Percentiles rank a stretch among this genome's conserved stretches.
Conservation (phyloP, 2,888 invertebrate genomes). For the Tethea ocularis region DNA sequence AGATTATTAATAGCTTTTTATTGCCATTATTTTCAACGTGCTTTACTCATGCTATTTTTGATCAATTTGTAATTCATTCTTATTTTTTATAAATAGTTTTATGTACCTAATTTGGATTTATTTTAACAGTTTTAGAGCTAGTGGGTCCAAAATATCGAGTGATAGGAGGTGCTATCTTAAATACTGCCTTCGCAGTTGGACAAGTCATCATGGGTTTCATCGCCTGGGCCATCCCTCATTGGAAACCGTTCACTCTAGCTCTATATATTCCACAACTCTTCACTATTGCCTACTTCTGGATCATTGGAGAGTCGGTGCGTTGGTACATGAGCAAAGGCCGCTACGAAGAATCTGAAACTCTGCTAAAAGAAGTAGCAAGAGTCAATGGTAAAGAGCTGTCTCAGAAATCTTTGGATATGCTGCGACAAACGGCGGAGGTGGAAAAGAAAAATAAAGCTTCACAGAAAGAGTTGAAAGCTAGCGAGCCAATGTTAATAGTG, state of each 20-base stretch:
- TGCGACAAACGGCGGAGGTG: slow-evolving; percentile 30
- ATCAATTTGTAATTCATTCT: too few relatives aligned
- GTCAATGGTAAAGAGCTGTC: slow-evolving; percentile 66
- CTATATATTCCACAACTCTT: slow-evolving; percentile 86
- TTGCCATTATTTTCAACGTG: too few relatives aligned
- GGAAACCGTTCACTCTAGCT: slow-evolving; percentile 84
- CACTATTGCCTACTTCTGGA: slow-evolving; percentile 84
- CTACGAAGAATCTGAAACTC: slow-evolving; percentile 81
- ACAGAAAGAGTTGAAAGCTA: slow-evolving; percentile 9
- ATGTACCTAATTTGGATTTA: not conserved
- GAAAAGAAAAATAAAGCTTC: slow-evolving; percentile 19
- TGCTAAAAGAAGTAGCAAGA: slow-evolving; percentile 82
- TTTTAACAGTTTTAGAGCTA: slow-evolving; percentile 84
- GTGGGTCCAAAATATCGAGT: slow-evolving; percentile 87
- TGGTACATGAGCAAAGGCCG: slow-evolving; percentile 87
- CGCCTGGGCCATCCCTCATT: slow-evolving; percentile 85
- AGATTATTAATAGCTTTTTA: too few relatives aligned
- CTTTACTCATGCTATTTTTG: not conserved
- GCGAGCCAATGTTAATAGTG: slow-evolving; percentile 32
- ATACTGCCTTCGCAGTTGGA: slow-evolving; percentile 86
- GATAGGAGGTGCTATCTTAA: slow-evolving; percentile 84
- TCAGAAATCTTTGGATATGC: slow-evolving; percentile 24
- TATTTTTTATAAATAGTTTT: too few relatives aligned
- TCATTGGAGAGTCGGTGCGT: slow-evolving; percentile 86
- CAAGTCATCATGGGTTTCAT: slow-evolving; percentile 84